phyloP scores from a whole-genome alignment of 2,797 vertebrate species.

The Helicolenus hilgendorfi region DNA sequence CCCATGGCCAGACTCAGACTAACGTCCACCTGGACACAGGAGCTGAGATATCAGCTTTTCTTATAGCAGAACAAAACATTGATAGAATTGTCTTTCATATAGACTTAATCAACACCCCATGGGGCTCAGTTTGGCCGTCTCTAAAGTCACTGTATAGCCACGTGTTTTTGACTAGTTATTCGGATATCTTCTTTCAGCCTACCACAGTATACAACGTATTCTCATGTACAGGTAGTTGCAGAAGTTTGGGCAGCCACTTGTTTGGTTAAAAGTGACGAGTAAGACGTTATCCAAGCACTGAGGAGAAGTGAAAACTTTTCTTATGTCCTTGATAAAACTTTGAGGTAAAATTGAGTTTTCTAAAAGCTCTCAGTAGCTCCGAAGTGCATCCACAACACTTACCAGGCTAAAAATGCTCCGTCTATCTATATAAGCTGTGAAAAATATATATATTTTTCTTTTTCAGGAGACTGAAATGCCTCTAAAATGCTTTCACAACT shows the following conservation, averaged over 20 bases:
- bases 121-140: background rate
- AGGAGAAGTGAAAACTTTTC: background rate
- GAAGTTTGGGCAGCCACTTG: background rate
- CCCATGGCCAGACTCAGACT: slow-evolving; percentile 30
- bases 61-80: background rate
- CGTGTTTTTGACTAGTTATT: background rate
- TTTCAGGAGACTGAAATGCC: background rate
- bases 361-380: background rate
- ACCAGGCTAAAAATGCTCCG: background rate
- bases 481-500: background rate
- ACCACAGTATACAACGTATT: background rate
- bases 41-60: slow-evolving; percentile 16
- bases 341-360: background rate
- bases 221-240: background rate
- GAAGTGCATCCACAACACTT: background rate
- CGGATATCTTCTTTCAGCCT: background rate
- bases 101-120: background rate
- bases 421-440: background rate
- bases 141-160: background rate
- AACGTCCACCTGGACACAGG: slow-evolving; percentile 35
- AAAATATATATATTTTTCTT: background rate
- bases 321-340: slow-evolving; percentile 11
- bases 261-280: background rate
- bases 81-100: background rate
- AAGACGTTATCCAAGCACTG: slow-evolving; percentile 5